Evolutionary conservation across 2,888 invertebrate genomes (phyloP), one percentile per base, ranked within the genome.

Genomic region (Hemistola chrysoprasaria): DNA sequence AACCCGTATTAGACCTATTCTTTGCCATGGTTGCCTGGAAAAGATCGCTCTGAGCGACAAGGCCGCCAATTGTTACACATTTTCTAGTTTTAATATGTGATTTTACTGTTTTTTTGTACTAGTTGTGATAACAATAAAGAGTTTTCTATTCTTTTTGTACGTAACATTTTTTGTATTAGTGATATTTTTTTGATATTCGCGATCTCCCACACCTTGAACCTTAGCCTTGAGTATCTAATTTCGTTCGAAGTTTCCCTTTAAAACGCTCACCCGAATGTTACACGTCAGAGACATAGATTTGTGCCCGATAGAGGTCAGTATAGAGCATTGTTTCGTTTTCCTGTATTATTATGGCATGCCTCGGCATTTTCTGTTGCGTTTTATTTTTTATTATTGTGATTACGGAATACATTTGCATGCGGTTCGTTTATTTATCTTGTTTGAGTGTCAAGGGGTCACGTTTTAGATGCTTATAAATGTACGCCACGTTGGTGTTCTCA

Each of bases 251-350:
- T 79, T 81, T 79, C 80, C 80, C 78, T 79, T 76, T 71, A 77
- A 78, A 77, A 68, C 72, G 71, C 65, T 70, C 75, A 71, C 64
- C 75, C 78, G 68, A 81, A 85, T 79, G 77, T 79, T 78, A 76
- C 68, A 75, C 73, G 67, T 64, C 76, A 78, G 65, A 71, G 63
- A 78, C 79, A 68, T 66, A 82, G 83, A 84, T 85, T 69, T 62
- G 61, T 68, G 50, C 52, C 50, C 59, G 84, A 84, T 85, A 81
- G 70, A 63, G 67, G 68, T 63, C 65, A 71, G 62, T 48, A 50
- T 53, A 59, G 50, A 47, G 69, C 77, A 79, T 81, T 82, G 82
- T 83, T 79, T 72, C 65, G 59, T 65, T 65, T 75, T 70, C 73
- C 65, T 77, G 65, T 66, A 49, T 69, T 60, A 69, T 68, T 69